Conservation (phyloP, 2,888 invertebrate genomes). For the Aspidapion aeneum region DNA sequence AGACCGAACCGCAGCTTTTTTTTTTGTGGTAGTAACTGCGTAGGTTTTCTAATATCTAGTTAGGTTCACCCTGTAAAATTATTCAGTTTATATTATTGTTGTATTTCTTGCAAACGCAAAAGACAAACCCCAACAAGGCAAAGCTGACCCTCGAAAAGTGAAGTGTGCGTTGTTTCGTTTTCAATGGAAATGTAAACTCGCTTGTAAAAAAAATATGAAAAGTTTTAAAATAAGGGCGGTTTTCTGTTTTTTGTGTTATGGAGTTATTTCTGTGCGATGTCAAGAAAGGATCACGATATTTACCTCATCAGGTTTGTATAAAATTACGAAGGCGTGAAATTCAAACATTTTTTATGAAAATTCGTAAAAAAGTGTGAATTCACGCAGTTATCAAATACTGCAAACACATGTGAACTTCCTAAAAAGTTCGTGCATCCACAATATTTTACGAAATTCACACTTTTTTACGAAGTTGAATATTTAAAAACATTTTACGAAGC, state of each 20-base stretch:
- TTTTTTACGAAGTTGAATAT: too few relatives aligned
- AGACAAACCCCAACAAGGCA: not conserved
- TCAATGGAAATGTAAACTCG: not conserved
- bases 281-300: constrained; percentile 16
- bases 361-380: too few relatives aligned
- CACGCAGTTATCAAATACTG: too few relatives aligned
- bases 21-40: too few relatives aligned
- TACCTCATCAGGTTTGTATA: constrained; percentile 9
- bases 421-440: too few relatives aligned
- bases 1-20: too few relatives aligned
- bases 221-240: not conserved
- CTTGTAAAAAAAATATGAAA: not conserved
- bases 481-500: too few relatives aligned
- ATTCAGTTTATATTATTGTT: not conserved
- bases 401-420: too few relatives aligned
- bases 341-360: too few relatives aligned
- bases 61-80: not conserved
- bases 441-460: too few relatives aligned
- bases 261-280: constrained; percentile 4
- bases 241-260: constrained; percentile 1
- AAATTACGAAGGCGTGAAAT: too few relatives aligned
- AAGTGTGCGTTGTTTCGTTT: not conserved
- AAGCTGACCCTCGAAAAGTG: not conserved
- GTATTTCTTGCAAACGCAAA: not conserved
- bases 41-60: too few relatives aligned